Evolutionary conservation across 1,140 invertebrate species (phyloP).

Genomic region (Adelges cooleyi): DNA sequence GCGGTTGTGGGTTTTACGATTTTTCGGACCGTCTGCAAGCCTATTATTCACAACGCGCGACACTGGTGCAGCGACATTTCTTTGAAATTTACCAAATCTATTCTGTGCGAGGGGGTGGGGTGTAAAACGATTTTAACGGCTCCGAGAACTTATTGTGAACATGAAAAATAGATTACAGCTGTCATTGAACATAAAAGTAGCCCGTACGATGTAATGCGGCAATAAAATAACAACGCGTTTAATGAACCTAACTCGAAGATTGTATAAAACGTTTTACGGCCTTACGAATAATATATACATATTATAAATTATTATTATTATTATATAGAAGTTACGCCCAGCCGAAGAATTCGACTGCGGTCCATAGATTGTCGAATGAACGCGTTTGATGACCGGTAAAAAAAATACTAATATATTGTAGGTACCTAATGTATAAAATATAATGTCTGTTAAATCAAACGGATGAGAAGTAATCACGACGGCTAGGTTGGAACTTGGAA

Average conservation of each 20-base stretch:
- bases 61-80: not conserved
- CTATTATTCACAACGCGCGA: not conserved
- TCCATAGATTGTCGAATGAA: too few species aligned
- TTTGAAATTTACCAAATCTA: not conserved
- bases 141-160: not conserved
- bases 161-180: conserved; percentile 9
- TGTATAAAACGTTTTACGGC: conserved; percentile 1
- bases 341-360: too few species aligned
- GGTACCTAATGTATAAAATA: too few species aligned
- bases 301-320: too few species aligned
- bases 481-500: too few species aligned
- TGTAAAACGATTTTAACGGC: not conserved
- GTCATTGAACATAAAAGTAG: not conserved
- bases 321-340: too few species aligned
- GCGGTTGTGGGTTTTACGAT: not conserved
- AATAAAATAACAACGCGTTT: not conserved
- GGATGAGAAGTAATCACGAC: too few species aligned
- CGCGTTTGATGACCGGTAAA: too few species aligned
- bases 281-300: too few species aligned
- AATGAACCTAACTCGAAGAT: conserved; percentile 17
- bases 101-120: not conserved
- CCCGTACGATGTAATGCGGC: too few species aligned
- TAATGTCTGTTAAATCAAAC: too few species aligned
- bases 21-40: not conserved
- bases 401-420: too few species aligned